Conservation (phyloP, 1,140 invertebrate species). For the Leptonema lineaticorne region DNA sequence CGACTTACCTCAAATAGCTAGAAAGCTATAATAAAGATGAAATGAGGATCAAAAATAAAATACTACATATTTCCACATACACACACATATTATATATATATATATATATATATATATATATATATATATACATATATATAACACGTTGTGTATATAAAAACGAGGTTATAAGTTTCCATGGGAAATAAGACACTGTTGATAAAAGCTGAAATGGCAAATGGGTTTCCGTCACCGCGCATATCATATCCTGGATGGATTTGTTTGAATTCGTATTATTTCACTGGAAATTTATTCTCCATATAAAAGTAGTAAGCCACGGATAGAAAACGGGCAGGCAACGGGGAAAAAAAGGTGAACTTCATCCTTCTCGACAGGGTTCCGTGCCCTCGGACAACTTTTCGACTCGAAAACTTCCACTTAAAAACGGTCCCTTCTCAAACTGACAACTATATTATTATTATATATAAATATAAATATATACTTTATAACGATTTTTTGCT, state of each 20-base stretch:
- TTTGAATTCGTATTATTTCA: constrained; percentile 14
- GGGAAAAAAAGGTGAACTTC: not conserved
- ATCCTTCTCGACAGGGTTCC: not conserved
- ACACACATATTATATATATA: not conserved
- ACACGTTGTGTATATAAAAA: not conserved
- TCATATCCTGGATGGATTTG: constrained; percentile 13
- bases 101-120: not conserved
- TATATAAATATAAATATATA: too few relatives aligned
- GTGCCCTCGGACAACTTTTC: constrained; percentile 16
- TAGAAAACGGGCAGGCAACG: not conserved
- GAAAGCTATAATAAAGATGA: too few relatives aligned
- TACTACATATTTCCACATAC: not conserved
- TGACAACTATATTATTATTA: constrained; percentile 33
- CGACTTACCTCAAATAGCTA: too few relatives aligned
- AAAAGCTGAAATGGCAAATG: constrained; percentile 8
- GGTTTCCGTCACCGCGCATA: constrained; percentile 10
- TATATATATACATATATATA: not conserved
- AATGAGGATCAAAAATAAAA: too few relatives aligned
- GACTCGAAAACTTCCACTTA: constrained; percentile 27
- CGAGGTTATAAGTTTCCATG: not conserved
- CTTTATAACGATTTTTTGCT: too few relatives aligned
- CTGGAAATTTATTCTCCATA: not conserved
- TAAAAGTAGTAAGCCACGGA: not conserved
- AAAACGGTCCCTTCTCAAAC: constrained; percentile 31
- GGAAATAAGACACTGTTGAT: constrained; percentile 16